These are phyloP conservation scores for Steinernema carpocapsae DNA, from an alignment of 2,888 invertebrate species.

Conservation along the genomic window DNA sequence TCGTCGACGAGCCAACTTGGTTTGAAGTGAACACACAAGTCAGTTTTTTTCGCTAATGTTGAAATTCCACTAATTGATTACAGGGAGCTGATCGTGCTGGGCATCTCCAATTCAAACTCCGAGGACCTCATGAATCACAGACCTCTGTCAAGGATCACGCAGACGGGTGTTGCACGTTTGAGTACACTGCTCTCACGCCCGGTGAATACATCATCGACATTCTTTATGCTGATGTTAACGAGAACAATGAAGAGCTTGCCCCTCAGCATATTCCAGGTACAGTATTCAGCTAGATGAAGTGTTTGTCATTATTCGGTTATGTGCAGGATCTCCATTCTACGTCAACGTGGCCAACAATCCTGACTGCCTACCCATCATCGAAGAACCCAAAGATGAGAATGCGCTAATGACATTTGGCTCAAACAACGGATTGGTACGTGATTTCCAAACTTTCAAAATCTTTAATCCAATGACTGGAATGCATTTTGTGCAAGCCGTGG, in stretches of 20 bases:
- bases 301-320: too few relatives aligned
- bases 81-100: constrained; percentile 7
- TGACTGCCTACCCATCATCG: not conserved
- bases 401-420: too few relatives aligned
- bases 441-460: too few relatives aligned
- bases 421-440: too few relatives aligned
- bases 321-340: constrained; percentile 5
- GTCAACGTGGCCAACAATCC: not conserved
- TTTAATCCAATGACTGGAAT: not conserved
- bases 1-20: constrained; percentile 46
- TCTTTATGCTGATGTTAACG: constrained; percentile 21
- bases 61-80: not conserved
- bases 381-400: not conserved
- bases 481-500: not conserved
- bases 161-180: constrained; percentile 26
- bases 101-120: not conserved
- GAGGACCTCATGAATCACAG: constrained; percentile 17
- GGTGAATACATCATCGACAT: constrained; percentile 31
- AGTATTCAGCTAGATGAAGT: too few relatives aligned
- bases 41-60: not conserved
- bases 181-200: constrained; percentile 13
- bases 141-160: constrained; percentile 32
- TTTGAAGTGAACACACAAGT: constrained; percentile 51
- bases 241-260: not conserved
- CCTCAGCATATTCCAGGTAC: constrained; percentile 22